phyloP scores from a whole-genome alignment of 2,888 invertebrate genomes.

The Napeogenes inachia region DNA sequence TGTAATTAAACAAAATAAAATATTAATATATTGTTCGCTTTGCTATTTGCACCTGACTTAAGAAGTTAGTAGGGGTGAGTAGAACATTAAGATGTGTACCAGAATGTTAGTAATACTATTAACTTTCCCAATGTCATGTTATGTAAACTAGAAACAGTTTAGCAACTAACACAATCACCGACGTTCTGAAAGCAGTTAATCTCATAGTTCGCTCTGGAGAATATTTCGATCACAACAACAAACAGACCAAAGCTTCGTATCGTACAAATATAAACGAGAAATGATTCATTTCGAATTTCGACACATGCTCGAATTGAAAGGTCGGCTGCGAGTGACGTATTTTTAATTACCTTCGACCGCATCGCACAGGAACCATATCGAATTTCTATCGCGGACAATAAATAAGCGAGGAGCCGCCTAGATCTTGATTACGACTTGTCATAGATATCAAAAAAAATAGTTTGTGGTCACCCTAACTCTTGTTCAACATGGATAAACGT shows the following conservation, averaged over 20 bases:
- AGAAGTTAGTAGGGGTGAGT: too few species aligned
- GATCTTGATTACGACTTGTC: slow-evolving; percentile 25
- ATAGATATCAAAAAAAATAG: neutral
- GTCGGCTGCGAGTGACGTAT: slow-evolving; percentile 74
- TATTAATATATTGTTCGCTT: neutral
- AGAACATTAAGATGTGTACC: too few species aligned
- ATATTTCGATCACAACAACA: slow-evolving; percentile 42
- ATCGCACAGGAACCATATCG: slow-evolving; percentile 59
- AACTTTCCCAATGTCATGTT: neutral
- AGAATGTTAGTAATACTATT: neutral
- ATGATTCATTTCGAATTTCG: slow-evolving; percentile 74
- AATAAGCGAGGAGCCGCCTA: slow-evolving; percentile 53
- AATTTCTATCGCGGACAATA: slow-evolving; percentile 70
- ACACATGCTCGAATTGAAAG: slow-evolving; percentile 73
- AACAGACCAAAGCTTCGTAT: slow-evolving; percentile 40
- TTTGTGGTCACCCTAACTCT: neutral
- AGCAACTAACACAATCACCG: slow-evolving; percentile 11
- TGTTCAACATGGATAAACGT: neutral
- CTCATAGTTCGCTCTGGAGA: slow-evolving; percentile 28
- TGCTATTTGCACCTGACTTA: too few species aligned
- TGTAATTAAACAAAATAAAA: slow-evolving; percentile 7
- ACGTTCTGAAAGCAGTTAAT: slow-evolving; percentile 31
- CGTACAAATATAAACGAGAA: slow-evolving; percentile 67
- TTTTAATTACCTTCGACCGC: slow-evolving; percentile 74
- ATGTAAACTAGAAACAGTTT: slow-evolving; percentile 9